A percentile compares a stretch with the other conserved stretches of the same genome.
Conservation (phyloP, 2,113 vertebrate species). For the Callipepla squamata region DNA sequence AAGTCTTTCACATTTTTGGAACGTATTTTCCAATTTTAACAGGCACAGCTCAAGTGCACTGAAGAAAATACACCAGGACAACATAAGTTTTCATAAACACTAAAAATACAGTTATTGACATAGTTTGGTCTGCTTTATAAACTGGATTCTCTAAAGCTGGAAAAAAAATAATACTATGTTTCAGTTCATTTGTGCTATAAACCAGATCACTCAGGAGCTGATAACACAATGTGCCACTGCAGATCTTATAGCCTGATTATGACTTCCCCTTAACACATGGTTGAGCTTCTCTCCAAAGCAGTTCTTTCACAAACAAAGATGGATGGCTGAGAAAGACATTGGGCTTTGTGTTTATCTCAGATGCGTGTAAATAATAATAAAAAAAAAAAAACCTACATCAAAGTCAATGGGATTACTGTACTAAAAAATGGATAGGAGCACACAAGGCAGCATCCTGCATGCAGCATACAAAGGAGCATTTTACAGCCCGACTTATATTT, state of each 20-base stretch:
- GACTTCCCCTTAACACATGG: background rate
- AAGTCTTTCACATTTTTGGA: background rate
- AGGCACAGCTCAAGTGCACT: background rate
- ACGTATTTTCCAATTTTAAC: conserved; percentile 18
- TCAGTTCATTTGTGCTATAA: conserved; percentile 16
- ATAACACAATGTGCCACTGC: background rate
- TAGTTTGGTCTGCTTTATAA: background rate
- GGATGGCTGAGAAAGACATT: conserved; percentile 37
- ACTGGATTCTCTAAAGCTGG: background rate
- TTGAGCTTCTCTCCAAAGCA: conserved; percentile 8
- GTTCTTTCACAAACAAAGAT: conserved; percentile 37
- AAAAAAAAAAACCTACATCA: background rate
- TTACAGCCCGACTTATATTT: background rate
- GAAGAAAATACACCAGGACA: background rate
- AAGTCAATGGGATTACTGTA: conserved; percentile 9
- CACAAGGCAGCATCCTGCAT: background rate
- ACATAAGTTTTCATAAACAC: background rate
- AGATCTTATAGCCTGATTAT: background rate
- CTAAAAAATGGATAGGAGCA: background rate
- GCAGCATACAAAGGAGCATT: background rate
- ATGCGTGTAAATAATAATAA: background rate
- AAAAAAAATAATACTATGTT: background rate
- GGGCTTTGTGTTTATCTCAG: conserved; percentile 11
- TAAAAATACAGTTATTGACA: background rate
- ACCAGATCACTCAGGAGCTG: background rate